Base-by-base conservation (phyloP, 2,888 invertebrate species). In the Crocallis elinguaria region DNA sequence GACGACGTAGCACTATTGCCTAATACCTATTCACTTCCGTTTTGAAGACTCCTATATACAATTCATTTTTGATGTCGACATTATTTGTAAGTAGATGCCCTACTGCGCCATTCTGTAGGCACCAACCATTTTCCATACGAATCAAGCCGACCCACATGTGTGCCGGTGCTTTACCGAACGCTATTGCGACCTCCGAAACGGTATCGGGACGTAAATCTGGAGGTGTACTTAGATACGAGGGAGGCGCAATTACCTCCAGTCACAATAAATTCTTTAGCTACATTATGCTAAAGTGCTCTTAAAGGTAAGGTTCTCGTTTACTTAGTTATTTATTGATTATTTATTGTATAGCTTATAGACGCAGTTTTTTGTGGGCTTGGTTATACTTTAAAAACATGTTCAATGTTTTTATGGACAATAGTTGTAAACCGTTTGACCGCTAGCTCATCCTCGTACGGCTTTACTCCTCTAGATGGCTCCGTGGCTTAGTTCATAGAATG, bases 181-280 rank as follows among this genome's bases (percentile, higher is more conserved):
- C 59, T 53, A 65, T 61, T 57, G 57, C 57, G 50, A 27, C 39
- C 48, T 58, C 51, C 56, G 60, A 53, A 64, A 64, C 56, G 51
- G 48, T 57, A 66, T 62, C 61, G 65, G 54, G 57, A 53, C 64
- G 62, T 62, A 66, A 62, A 66, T 66, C 62, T 61, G 61, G 49
- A 41, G 39, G 46, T 51, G 51, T 60, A 64, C 60, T 62, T 50
- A 57, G 53, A 54, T 53, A 53, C 53, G 42, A 27, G 25, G 39
- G 48, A 41, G 53, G 37, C 53, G 48, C 53, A 54, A 54, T 54
- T 54, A 54, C 53, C 53, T 29, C 37, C 48, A 43, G 38, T 35
- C 53, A 54, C 48, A 54, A 49, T 54, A 54, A 54, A 54, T 54
- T 48, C 48, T 29, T 43, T 33, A 41, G 25, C 43, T 19, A 29